A percentile compares a stretch with the other conserved stretches of the same genome.
phyloP scores from a whole-genome alignment of 2,797 vertebrate genomes.

The Cheirogaleus major region DNA sequence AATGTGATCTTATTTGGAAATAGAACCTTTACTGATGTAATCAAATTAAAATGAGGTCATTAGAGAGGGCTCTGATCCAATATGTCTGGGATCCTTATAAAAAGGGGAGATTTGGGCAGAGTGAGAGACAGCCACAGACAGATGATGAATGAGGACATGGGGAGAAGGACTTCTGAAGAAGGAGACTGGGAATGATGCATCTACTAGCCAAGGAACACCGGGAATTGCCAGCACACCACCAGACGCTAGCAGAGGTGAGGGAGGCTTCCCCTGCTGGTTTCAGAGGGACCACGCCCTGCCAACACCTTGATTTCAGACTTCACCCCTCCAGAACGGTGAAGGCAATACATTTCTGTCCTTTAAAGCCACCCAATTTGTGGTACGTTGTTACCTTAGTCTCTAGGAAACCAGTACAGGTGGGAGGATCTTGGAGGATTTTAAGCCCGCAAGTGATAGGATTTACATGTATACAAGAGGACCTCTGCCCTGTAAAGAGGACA shows the following conservation, averaged over 20 bases:
- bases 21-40: not conserved
- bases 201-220: rapidly evolving
- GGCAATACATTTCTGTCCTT: not conserved
- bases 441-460: not conserved
- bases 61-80: not conserved
- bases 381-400: not conserved
- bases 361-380: not conserved
- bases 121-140: rapidly evolving
- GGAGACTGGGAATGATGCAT: rapidly evolving
- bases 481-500: not conserved
- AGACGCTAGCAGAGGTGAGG: not conserved
- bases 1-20: not conserved
- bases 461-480: not conserved
- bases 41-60: not conserved
- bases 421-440: not conserved
- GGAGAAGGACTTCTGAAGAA: rapidly evolving
- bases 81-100: not conserved
- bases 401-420: not conserved
- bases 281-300: rapidly evolving
- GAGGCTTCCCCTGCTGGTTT: not conserved
- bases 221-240: too few relatives aligned
- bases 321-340: not conserved
- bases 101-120: not conserved
- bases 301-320: not conserved
- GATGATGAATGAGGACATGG: not conserved